These are phyloP conservation scores for Redunca redunca DNA, from an alignment of 2,113 vertebrate genomes.

Conservation along the genomic window DNA sequence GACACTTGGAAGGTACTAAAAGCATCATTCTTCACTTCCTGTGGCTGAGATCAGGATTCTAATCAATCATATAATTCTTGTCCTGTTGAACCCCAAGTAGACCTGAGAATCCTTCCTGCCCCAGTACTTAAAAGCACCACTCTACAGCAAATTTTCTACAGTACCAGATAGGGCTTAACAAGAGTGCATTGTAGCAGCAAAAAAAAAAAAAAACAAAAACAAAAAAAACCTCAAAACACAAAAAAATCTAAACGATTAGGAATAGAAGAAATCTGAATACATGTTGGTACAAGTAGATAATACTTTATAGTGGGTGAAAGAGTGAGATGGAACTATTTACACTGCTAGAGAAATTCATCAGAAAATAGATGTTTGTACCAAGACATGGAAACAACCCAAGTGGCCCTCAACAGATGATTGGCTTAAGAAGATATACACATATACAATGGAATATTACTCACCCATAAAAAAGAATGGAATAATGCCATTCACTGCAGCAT, in stretches of 20 bases:
- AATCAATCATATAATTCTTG: accelerated
- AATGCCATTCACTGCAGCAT: neutral
- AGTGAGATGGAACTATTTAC: neutral
- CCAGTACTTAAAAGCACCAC: neutral
- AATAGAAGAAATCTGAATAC: neutral
- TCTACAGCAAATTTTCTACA: too few species aligned
- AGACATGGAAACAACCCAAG: neutral
- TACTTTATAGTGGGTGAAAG: neutral
- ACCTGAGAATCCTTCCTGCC: neutral
- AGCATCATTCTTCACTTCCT: accelerated
- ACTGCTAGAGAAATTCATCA: neutral
- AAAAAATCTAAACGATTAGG: neutral
- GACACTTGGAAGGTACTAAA: accelerated
- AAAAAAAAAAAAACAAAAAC: neutral
- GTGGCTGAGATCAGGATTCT: accelerated
- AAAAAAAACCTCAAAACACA: neutral
- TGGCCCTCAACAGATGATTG: neutral
- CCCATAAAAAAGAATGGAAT: neutral
- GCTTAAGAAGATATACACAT: neutral
- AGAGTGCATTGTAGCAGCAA: neutral
- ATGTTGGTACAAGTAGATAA: neutral
- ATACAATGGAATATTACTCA: neutral
- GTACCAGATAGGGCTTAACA: neutral
- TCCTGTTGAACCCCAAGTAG: neutral
- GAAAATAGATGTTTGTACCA: neutral